phyloP scores from a whole-genome alignment of 2,113 vertebrate genomes.

The Riparia riparia region DNA sequence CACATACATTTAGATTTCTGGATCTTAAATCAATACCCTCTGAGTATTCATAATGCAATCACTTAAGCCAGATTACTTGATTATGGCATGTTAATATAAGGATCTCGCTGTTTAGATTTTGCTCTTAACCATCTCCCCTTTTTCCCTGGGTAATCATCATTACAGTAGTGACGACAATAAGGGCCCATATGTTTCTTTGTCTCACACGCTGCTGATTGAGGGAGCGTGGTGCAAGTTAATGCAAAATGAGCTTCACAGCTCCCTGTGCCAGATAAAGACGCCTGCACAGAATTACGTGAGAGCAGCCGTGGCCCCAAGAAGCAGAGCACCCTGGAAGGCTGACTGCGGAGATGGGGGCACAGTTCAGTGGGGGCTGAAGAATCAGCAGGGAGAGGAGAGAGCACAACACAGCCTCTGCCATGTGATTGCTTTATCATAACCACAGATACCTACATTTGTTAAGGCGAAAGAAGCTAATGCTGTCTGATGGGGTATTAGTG shows the following conservation, averaged over 20 bases:
- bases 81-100: constrained; percentile 25
- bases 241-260: neutral
- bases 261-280: neutral
- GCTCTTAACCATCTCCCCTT: constrained; percentile 7
- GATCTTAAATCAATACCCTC: neutral
- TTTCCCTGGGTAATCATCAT: constrained; percentile 48
- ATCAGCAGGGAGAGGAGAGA: neutral
- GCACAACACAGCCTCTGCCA: neutral
- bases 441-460: neutral
- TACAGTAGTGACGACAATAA: constrained; percentile 10
- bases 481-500: neutral
- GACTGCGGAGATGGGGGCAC: neutral
- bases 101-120: constrained; percentile 8
- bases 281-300: neutral
- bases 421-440: neutral
- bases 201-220: neutral
- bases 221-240: neutral
- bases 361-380: accelerated
- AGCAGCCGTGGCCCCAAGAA: neutral
- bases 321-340: neutral
- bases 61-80: constrained; percentile 33
- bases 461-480: neutral
- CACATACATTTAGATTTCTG: constrained; percentile 5
- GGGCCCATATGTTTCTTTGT: constrained; percentile 51
- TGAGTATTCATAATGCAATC: constrained; percentile 28